Evolutionary conservation across 2,888 invertebrate species (phyloP), one percentile per base, ranked within the genome.

Genomic region (Eledona agricola): DNA sequence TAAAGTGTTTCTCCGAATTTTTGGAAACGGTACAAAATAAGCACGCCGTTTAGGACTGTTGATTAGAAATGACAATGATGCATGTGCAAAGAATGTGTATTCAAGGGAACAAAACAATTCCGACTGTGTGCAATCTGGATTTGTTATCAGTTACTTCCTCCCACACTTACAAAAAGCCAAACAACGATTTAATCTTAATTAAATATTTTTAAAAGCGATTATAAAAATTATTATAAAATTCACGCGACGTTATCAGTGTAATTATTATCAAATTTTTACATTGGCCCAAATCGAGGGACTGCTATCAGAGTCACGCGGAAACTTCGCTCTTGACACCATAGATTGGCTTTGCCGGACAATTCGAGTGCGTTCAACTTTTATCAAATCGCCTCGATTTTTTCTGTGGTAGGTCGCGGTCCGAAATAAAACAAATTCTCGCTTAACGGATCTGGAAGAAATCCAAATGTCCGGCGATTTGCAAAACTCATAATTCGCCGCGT

Each of bases 71-170:
- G 32, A 17, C 7, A 26, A 38, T 9, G 13, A 23, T 38, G 9
- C 10, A 4, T 10, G 13, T 16, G 2, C 4, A 29, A 29, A 29
- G 15, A 29, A 11, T 7, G n/a, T 29, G n/a, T 29, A 11, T 29
- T 29, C 15, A 6, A 13, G 7, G 5, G 12, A 4, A 13, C 13
- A 7, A 9, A 25, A 23, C 1, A 5, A 29, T 12, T 29, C 22
- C 13, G 26, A 38, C 25, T 26, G 25, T 38, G 26, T 26, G 38
- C 38, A 38, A 38, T 38, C 35, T 35, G 4, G 10, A 10, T 23
- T 16, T 32, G 32, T 38, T 38, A 38, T 38, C 38, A 35, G 11
- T 13, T 26, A 38, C 38, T 38, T 38, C 38, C 38, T 38, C n/a
- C 16, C 10, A 38, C 13, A n/a, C 22, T 15, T 32, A 29, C n/a